Percentiles rank a stretch among this genome's conserved stretches.
Conservation (phyloP, 2,113 vertebrate genomes). For the Orthonyx spaldingii region DNA sequence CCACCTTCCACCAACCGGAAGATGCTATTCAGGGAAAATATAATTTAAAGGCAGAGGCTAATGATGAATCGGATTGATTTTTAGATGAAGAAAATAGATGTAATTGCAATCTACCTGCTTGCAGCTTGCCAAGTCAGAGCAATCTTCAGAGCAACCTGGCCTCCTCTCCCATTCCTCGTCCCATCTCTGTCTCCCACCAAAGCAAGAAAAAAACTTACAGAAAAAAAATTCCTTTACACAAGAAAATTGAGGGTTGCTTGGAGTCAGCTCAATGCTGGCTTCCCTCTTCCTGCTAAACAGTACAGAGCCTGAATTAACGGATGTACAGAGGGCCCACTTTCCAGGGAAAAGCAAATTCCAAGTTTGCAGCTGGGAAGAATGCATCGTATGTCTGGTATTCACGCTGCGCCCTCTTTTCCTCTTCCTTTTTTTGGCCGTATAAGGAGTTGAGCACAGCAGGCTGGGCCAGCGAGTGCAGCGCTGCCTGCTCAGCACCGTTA, state of each 20-base stretch:
- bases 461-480: background rate
- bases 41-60: background rate
- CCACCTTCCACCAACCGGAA: background rate
- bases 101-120: background rate
- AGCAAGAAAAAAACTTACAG: background rate
- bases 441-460: conserved; percentile 57
- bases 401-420: background rate
- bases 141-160: background rate
- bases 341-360: background rate
- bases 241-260: background rate
- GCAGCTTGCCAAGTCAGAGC: background rate
- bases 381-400: conserved; percentile 72
- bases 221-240: conserved; percentile 9
- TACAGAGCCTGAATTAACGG: conserved; percentile 16
- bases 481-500: conserved; percentile 5
- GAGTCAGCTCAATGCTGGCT: conserved; percentile 38
- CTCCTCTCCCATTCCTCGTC: background rate
- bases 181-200: background rate
- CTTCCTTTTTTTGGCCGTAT: conserved; percentile 67
- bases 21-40: conserved; percentile 16
- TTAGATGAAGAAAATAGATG: background rate
- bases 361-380: conserved; percentile 66
- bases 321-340: conserved; percentile 31
- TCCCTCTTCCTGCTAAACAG: conserved; percentile 32
- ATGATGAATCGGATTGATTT: conserved; percentile 21